Evolutionary conservation across 53 echinoderm and acorn worm species (phyloP).

Genomic region (Arbacia lixula): DNA sequence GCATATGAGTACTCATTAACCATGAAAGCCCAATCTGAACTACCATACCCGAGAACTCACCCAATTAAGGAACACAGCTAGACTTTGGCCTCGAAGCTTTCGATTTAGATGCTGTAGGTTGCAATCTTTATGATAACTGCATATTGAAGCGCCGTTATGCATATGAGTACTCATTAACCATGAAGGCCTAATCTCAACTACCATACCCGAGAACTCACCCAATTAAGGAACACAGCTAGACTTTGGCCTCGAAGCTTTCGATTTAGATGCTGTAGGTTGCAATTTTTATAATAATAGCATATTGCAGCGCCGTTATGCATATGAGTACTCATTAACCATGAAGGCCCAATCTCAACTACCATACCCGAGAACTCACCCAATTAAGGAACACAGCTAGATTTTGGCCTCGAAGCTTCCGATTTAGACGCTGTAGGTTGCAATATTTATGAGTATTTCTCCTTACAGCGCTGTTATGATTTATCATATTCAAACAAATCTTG

Average conservation of each 20-base stretch:
- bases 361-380: conserved; percentile 45
- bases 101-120: conserved; percentile 50
- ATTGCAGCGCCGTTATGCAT: too few relatives aligned
- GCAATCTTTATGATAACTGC: too few relatives aligned
- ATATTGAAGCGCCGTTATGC: too few relatives aligned
- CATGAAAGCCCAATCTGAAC: background rate
- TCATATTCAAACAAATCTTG: too few relatives aligned
- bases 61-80: conserved; percentile 28
- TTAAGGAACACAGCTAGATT: conserved; percentile 37
- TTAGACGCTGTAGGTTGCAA: conserved; percentile 37
- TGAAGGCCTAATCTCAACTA: background rate
- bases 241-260: conserved; percentile 39
- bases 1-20: too few relatives aligned
- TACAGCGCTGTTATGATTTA: too few relatives aligned
- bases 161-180: too few relatives aligned
- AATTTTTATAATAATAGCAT: too few relatives aligned
- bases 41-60: conserved; percentile 43
- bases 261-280: conserved; percentile 43
- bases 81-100: conserved; percentile 38
- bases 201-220: conserved; percentile 46
- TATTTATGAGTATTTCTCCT: too few relatives aligned
- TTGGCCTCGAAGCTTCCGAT: conserved; percentile 46
- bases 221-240: conserved; percentile 29
- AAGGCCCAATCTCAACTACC: background rate
- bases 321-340: too few relatives aligned